Evolutionary conservation across 2,113 vertebrate species (phyloP).

Genomic region (Isichthys henryi): DNA sequence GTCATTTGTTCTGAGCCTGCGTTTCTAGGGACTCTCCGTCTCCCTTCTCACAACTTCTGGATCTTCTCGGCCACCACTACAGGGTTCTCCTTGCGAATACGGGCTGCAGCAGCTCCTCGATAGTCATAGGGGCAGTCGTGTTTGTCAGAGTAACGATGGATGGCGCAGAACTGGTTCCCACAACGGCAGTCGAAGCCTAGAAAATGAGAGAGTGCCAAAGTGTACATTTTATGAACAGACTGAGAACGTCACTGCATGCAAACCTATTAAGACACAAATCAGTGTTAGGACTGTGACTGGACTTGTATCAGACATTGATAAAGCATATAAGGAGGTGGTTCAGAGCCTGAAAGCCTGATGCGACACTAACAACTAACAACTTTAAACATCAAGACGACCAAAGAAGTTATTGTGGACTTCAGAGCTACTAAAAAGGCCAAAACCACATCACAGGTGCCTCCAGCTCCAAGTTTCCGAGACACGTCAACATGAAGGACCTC

Average conservation of each 20-base stretch:
- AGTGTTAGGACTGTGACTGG: too few relatives aligned
- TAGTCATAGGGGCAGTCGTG: conserved; percentile 83
- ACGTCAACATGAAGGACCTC: too few relatives aligned
- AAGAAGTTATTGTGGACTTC: too few relatives aligned
- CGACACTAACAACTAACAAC: too few relatives aligned
- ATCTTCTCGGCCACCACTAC: conserved; percentile 82
- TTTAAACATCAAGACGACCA: too few relatives aligned
- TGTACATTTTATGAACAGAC: neutral
- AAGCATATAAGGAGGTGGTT: too few relatives aligned
- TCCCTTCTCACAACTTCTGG: conserved; percentile 78
- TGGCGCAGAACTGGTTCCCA: conserved; percentile 80
- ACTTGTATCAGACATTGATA: too few relatives aligned
- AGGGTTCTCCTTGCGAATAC: conserved; percentile 84
- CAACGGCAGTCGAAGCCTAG: conserved; percentile 84
- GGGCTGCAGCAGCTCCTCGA: conserved; percentile 75
- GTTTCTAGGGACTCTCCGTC: conserved; percentile 39
- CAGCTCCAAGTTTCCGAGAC: too few relatives aligned
- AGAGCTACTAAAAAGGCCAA: too few relatives aligned
- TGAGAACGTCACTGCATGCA: neutral
- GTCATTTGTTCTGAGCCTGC: conserved; percentile 52
- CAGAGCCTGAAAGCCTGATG: too few relatives aligned
- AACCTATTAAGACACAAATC: neutral
- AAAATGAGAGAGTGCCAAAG: neutral
- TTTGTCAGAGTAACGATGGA: conserved; percentile 84
- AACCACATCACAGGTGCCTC: too few relatives aligned